These are phyloP conservation scores for Unio pictorum DNA, from an alignment of 2,888 invertebrate species.

Conservation along the genomic window DNA sequence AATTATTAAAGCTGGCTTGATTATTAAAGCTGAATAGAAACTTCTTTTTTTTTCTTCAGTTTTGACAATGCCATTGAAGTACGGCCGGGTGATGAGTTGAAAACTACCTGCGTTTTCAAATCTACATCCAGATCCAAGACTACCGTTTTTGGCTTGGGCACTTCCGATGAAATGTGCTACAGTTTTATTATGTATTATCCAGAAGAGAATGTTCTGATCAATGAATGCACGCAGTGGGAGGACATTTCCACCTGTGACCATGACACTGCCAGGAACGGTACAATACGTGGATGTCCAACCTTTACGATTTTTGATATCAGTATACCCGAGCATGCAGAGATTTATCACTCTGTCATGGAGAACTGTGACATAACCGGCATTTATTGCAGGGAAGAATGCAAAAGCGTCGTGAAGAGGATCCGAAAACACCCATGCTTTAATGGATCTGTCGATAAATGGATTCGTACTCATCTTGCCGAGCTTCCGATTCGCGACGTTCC, in stretches of 20 bases:
- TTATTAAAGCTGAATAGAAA: too few species aligned
- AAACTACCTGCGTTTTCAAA: conserved; percentile 35
- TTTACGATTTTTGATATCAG: too few species aligned
- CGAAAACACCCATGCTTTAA: conserved; percentile 30
- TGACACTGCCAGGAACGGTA: neutral
- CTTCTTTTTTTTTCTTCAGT: conserved; percentile 15
- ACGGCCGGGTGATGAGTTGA: conserved; percentile 41
- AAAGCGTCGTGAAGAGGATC: conserved; percentile 13
- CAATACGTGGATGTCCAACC: too few species aligned
- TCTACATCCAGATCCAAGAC: conserved; percentile 22
- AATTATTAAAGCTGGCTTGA: too few species aligned
- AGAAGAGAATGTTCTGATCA: conserved; percentile 9
- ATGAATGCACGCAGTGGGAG: conserved; percentile 7
- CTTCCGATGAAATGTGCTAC: conserved; percentile 59
- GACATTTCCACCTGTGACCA: conserved; percentile 11
- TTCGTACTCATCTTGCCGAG: neutral
- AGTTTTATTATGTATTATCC: conserved; percentile 53
- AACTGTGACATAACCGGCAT: conserved; percentile 15
- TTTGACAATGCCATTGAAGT: conserved; percentile 33
- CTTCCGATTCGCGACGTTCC: too few species aligned
- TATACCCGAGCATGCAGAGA: conserved; percentile 8
- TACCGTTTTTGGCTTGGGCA: conserved; percentile 43
- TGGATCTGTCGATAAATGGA: conserved; percentile 16
- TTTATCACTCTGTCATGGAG: conserved; percentile 4
- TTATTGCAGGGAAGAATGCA: conserved; percentile 28